A percentile compares a stretch with the other conserved stretches of the same genome.
Conservation (phyloP, 2,888 invertebrate species). For the Eilema griseolum region DNA sequence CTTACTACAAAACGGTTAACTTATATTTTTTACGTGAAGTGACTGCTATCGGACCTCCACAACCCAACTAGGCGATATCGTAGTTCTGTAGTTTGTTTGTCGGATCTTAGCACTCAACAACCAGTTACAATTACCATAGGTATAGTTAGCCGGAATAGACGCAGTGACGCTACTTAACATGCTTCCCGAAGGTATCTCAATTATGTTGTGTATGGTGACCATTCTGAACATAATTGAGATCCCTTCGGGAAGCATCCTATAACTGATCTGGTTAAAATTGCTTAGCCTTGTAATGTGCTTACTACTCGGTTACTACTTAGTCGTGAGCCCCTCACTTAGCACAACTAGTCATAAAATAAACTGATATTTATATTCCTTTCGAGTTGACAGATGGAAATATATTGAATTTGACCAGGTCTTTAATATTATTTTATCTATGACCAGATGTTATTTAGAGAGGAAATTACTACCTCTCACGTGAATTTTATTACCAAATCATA, state of each 20-base stretch:
- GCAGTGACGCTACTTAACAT: neutral
- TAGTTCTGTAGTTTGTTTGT: too few relatives aligned
- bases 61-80: too few relatives aligned
- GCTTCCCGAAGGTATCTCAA: neutral
- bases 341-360: constrained; percentile 16
- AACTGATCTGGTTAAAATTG: neutral
- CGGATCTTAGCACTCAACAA: neutral
- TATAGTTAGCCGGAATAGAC: too few relatives aligned
- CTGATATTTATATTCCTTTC: neutral
- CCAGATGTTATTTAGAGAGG: constrained; percentile 24
- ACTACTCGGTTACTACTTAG: too few relatives aligned
- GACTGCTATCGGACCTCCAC: neutral
- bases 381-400: neutral
- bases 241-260: too few relatives aligned
- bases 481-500: constrained; percentile 31
- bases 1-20: too few relatives aligned
- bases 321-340: constrained; percentile 12
- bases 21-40: too few relatives aligned
- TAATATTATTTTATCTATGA: too few relatives aligned
- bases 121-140: neutral
- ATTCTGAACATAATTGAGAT: too few relatives aligned
- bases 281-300: neutral
- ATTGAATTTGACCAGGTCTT: constrained; percentile 25
- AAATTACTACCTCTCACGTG: constrained; percentile 21
- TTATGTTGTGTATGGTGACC: too few relatives aligned